A percentile compares a stretch with the other conserved stretches of the same genome.
phyloP scores from a whole-genome alignment of 2,113 vertebrate genomes.

The Hippocampus comes region DNA sequence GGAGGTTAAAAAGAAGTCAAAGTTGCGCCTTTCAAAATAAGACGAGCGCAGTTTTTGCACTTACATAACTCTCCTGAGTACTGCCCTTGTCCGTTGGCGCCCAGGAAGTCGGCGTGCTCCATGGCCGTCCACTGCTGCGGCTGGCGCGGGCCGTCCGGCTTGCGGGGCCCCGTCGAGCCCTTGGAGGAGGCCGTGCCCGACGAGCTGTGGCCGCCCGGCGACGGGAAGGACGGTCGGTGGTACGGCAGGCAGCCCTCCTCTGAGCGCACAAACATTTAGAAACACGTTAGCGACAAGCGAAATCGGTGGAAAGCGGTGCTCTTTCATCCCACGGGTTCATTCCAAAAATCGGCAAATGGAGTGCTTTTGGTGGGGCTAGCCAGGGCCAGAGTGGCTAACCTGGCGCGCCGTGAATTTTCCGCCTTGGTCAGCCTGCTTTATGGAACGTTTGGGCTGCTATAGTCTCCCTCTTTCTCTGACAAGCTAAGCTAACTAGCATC shows the following conservation, averaged over 20 bases:
- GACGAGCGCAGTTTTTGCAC: not conserved
- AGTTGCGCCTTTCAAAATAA: not conserved
- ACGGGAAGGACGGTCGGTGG: conserved; percentile 94
- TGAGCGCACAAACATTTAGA: conserved; percentile 61
- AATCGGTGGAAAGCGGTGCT: too few species aligned
- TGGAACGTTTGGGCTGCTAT: too few species aligned
- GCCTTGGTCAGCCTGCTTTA: too few species aligned
- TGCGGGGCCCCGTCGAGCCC: conserved; percentile 93
- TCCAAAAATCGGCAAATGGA: too few species aligned
- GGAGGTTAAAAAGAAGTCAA: not conserved
- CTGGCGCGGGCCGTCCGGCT: conserved; percentile 77
- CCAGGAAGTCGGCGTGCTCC: conserved; percentile 90
- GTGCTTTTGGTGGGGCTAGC: too few species aligned
- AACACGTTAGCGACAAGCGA: not conserved
- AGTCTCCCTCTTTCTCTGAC: too few species aligned
- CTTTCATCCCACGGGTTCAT: too few species aligned
- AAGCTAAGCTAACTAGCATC: too few species aligned
- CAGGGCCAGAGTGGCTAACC: too few species aligned
- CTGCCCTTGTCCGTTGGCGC: conserved; percentile 88
- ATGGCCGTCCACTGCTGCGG: conserved; percentile 81
- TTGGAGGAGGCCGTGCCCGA: conserved; percentile 96
- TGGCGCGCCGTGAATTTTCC: too few species aligned
- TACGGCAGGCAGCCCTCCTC: conserved; percentile 93
- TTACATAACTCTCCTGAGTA: conserved; percentile 90
- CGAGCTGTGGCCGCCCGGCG: conserved; percentile 93